Conservation (phyloP, 1,140 invertebrate genomes). For the Rhyacophila brunnea region DNA sequence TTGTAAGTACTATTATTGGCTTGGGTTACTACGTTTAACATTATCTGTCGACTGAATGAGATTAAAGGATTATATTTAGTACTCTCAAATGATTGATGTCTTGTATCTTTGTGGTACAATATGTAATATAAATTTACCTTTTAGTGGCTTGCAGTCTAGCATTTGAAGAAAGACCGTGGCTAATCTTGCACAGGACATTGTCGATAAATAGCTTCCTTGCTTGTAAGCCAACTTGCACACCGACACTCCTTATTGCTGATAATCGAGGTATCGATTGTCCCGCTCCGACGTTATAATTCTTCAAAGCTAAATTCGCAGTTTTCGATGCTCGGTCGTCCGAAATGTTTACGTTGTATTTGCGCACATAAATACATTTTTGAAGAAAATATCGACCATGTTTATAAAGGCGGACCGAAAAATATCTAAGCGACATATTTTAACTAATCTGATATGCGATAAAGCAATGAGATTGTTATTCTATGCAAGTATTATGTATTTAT, state of each 20-base stretch:
- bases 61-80: too few species aligned
- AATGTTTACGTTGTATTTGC: slow-evolving; percentile 15
- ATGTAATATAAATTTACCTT: slow-evolving; percentile 10
- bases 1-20: too few species aligned
- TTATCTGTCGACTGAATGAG: too few species aligned
- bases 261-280: neutral
- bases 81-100: too few species aligned
- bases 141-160: slow-evolving; percentile 6
- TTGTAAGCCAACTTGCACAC: neutral
- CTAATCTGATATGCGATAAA: neutral
- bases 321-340: slow-evolving; percentile 7
- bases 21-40: too few species aligned
- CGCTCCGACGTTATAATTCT: neutral
- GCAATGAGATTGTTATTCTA: neutral
- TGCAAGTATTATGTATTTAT: too few species aligned
- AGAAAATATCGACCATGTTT: slow-evolving; percentile 18
- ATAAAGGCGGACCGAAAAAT: slow-evolving; percentile 8
- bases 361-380: neutral
- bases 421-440: slow-evolving; percentile 18
- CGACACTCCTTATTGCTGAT: slow-evolving; percentile 11
- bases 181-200: slow-evolving; percentile 20
- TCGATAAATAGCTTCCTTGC: slow-evolving; percentile 16
- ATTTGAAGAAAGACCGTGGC: slow-evolving; percentile 1
- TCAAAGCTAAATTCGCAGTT: slow-evolving; percentile 1
- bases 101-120: too few species aligned